Evolutionary conservation across 2,113 vertebrate genomes (phyloP), one percentile per base, ranked within the genome.

Genomic region (Hydrolagus affinis): DNA sequence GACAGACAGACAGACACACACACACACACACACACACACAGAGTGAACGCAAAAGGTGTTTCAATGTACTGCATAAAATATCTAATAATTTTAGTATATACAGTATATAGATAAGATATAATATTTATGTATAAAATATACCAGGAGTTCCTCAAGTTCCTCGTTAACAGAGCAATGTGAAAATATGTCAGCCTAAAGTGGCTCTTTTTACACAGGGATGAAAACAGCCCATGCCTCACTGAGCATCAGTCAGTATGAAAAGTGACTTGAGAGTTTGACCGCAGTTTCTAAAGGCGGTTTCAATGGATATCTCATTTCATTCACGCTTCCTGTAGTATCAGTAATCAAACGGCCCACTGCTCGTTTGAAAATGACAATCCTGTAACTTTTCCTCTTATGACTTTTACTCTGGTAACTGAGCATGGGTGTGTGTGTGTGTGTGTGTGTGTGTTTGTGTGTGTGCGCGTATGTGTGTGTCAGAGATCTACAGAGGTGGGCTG

Each of bases 211-310:
- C 76, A 11, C 12, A 23, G 57, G 0, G 62, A 28, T 11, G 1
- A 64, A 15, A 11, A 64, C 59, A 64, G n/a, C 64, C 64, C 64
- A 80, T 62, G 9, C 59, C 77, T 64, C 64, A 19, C 23, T 28
- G 59, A 17, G 19, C 14, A 14, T 64, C 77, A 80, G 59, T 25
- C 23, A 80, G 30, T 25, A 64, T 80, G 23, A 14, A 80, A 80
- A 80, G 57, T 80, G 60, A 28, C 64, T 23, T 64, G 4, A 62
- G 17, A 64, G 59, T 64, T 44, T 80, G 23, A 80, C 77, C 77
- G 64, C 77, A 80, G 73, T 64, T 64, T 80, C 77, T n/a, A 80
- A 80, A 80, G 23, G 23, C 25, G 12, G 23, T 80, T 44, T 64
- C 28, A 80, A 8, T 14, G 14, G 12, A 25, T 30, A 64, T 14